These are phyloP conservation scores for Chionomys nivalis DNA, from an alignment of 2,113 vertebrate species.

Conservation along the genomic window DNA sequence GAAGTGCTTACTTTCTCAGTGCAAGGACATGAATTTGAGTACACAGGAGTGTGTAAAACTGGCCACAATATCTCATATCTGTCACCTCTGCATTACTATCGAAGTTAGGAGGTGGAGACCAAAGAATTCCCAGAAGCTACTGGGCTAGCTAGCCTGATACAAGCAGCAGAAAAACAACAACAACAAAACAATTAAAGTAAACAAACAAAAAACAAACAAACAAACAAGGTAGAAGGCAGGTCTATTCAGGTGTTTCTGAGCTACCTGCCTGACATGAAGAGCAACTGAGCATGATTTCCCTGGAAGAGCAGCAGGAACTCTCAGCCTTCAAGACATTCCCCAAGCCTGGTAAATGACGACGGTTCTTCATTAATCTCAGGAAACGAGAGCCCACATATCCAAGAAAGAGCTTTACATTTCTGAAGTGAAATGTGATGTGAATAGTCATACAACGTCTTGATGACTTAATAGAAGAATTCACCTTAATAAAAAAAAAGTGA, in stretches of 20 bases:
- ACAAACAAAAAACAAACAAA: rapidly evolving
- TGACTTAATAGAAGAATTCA: neutral
- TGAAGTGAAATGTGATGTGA: neutral
- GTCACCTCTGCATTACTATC: neutral
- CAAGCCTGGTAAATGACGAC: neutral
- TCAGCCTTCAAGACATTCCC: neutral
- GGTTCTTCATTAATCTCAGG: neutral
- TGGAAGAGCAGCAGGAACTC: neutral
- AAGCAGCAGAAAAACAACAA: neutral
- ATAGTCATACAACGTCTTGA: neutral
- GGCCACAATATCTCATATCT: no score
- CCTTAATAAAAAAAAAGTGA: neutral
- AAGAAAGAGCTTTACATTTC: neutral
- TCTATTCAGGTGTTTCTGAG: neutral
- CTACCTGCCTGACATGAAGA: neutral
- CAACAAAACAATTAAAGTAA: neutral
- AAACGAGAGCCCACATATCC: neutral
- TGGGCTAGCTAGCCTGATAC: no score
- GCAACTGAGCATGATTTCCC: neutral
- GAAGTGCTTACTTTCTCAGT: neutral
- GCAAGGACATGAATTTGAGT: neutral
- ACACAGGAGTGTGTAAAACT: neutral
- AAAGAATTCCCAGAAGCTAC: no score
- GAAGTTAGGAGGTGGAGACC: neutral
- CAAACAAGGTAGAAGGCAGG: neutral